Evolutionary conservation across 2,113 vertebrate genomes (phyloP).

Genomic region (Oncorhynchus tshawytscha): DNA sequence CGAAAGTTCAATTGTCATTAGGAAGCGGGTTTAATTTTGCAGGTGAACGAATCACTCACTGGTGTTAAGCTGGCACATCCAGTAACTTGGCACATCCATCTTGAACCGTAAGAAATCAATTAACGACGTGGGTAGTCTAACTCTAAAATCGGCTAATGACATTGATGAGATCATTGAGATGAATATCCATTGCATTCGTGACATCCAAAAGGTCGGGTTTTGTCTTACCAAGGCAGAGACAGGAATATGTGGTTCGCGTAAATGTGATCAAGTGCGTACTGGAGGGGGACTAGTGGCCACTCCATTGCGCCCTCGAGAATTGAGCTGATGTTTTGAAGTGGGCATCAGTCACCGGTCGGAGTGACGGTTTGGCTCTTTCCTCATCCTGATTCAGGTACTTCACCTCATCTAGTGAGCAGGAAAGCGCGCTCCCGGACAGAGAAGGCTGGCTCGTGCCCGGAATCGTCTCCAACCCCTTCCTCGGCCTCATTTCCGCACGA

Average conservation of each 20-base stretch:
- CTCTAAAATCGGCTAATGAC: not conserved
- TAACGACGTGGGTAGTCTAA: not conserved
- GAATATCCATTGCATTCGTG: not conserved
- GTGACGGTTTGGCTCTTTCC: constrained; percentile 19
- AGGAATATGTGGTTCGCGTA: not conserved
- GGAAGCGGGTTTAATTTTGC: not conserved
- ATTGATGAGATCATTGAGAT: not conserved
- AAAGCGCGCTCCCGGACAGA: constrained; percentile 56
- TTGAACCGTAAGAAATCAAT: not conserved
- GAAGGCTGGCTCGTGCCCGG: constrained; percentile 65
- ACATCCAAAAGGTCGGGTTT: too few relatives aligned
- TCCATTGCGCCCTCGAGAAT: constrained; percentile 29
- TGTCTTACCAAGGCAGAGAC: not conserved
- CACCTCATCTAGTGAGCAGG: constrained; percentile 59
- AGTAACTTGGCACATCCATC: not conserved
- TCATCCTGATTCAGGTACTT: constrained; percentile 67
- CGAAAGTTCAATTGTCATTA: not conserved
- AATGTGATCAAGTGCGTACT: constrained; percentile 3
- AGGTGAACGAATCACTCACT: not conserved
- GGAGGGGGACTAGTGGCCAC: constrained; percentile 43
- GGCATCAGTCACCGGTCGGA: constrained; percentile 35
- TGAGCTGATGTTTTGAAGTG: constrained; percentile 34
- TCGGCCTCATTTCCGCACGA: constrained; percentile 57
- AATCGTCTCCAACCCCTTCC: constrained; percentile 65
- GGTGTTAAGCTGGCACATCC: not conserved